Base-by-base conservation (phyloP, 1,140 invertebrate genomes). In the Aphelinus certus region DNA sequence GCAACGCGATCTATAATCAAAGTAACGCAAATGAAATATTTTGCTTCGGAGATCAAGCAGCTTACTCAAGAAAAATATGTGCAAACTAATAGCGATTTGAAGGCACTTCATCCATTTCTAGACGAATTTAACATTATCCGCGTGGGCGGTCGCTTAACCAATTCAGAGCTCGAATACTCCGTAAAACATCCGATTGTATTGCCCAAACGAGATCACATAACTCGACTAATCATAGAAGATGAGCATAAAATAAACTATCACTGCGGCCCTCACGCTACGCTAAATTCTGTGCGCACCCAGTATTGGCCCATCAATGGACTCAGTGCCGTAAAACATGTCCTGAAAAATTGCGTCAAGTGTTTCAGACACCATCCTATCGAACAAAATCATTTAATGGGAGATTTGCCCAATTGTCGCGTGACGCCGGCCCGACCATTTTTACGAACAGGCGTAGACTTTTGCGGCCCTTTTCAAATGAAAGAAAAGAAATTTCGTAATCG, bases 21-120 rank as follows among this genome's bases (percentile, higher is more conserved):
- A n/a, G n/a, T n/a, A n/a, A n/a, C n/a, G n/a, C n/a, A n/a, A n/a
- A n/a, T n/a, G n/a, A n/a, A n/a, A n/a, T n/a, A n/a, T n/a, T n/a
- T n/a, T n/a, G 48, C 9, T 2, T 53, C 55, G 1, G 56, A 58
- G 42, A 1, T 58, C 1, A 58, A 7, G 3, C 2, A 66, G 6
- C 42, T 51, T 53, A 53, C 2, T 1, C 7, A 53, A 45, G 43
- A 51, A 3, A 6, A 66, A 51, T n/a, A 4, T 42, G 43, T 66
- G 1, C 7, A 66, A 3, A 66, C 26, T 43, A 66, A 51, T 1
- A 55, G 49, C 3, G 2, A 4, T 5, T 45, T 61, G 55, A 66
- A 66, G 58, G n/a, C 42, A 46, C 55, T 68, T 5, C n/a, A 57
- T 58, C 66, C 66, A 5, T 68, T 68, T 68, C n/a, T 65, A 49